phyloP scores from a whole-genome alignment of 2,113 vertebrate genomes.

The Himantopus leucocephalus region DNA sequence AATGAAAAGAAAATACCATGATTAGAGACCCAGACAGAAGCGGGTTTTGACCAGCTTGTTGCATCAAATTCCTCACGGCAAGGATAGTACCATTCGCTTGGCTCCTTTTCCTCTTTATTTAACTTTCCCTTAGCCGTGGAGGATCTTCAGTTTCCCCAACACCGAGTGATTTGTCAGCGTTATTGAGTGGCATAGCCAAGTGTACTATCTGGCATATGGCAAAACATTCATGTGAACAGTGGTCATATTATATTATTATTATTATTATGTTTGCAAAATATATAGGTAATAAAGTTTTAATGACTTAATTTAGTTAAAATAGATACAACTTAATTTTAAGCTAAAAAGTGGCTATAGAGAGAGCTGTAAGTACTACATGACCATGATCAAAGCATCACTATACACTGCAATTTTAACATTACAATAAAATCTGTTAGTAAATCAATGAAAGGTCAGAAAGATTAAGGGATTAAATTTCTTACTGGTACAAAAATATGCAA shows the following conservation, averaged over 20 bases:
- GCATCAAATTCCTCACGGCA: not conserved
- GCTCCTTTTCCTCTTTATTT: not conserved
- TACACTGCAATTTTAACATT: not conserved
- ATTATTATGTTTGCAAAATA: not conserved
- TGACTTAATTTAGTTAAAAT: not conserved
- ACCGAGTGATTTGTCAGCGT: not conserved
- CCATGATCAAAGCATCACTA: not conserved
- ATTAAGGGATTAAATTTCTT: not conserved
- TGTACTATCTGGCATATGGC: not conserved
- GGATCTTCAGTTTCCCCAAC: not conserved
- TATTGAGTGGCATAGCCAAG: not conserved
- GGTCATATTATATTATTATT: not conserved
- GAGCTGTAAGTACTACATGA: not conserved
- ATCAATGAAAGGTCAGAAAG: not conserved
- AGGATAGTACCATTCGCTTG: not conserved
- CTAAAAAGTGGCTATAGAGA: not conserved
- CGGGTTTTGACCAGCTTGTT: not conserved
- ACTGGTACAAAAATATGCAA: not conserved
- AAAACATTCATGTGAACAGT: not conserved
- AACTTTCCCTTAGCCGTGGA: not conserved
- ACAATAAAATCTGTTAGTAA: not conserved
- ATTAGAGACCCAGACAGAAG: not conserved
- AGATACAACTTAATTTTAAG: not conserved
- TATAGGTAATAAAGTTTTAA: not conserved
- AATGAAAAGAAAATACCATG: not conserved